Percentiles rank a stretch among this genome's conserved stretches.
phyloP scores from a whole-genome alignment of 35 echinoderm and acorn worm species.

The Antedon bifida region DNA sequence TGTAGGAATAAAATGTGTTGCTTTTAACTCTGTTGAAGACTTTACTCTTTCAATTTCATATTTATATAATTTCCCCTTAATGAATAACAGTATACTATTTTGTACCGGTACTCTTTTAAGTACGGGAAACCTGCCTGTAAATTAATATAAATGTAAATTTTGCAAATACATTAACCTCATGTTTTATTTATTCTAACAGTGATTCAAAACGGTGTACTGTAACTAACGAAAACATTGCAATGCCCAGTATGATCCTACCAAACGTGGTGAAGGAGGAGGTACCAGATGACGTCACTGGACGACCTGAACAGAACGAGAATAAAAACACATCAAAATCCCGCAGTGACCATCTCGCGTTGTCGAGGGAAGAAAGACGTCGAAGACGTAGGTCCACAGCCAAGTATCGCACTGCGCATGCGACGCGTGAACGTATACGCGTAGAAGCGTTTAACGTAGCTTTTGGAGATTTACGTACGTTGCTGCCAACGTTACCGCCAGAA shows the following conservation, averaged over 20 bases:
- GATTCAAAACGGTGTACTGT: background rate
- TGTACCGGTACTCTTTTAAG: too few relatives aligned
- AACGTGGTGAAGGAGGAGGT: background rate
- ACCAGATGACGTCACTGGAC: background rate
- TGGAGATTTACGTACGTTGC: conserved; percentile 58
- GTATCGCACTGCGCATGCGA: conserved; percentile 88
- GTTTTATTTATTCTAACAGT: background rate
- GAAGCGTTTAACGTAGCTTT: conserved; percentile 94
- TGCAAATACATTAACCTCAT: background rate
- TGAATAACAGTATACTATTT: too few relatives aligned
- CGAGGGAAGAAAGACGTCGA: conserved; percentile 62
- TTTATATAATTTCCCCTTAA: too few relatives aligned
- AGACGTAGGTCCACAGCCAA: conserved; percentile 70
- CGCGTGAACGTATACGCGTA: conserved; percentile 64
- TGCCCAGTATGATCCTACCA: background rate
- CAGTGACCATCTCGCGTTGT: background rate
- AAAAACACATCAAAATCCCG: background rate
- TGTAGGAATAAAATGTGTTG: too few relatives aligned
- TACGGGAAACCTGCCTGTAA: too few relatives aligned
- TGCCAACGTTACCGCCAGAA: conserved; percentile 80
- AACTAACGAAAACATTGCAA: background rate
- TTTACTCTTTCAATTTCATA: too few relatives aligned
- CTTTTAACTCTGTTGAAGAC: too few relatives aligned
- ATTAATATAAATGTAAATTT: too few relatives aligned
- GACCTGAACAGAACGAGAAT: background rate